Base-by-base conservation (phyloP, 37 sponge, comb jelly and placozoan genomes). In the Tethya wilhelma region DNA sequence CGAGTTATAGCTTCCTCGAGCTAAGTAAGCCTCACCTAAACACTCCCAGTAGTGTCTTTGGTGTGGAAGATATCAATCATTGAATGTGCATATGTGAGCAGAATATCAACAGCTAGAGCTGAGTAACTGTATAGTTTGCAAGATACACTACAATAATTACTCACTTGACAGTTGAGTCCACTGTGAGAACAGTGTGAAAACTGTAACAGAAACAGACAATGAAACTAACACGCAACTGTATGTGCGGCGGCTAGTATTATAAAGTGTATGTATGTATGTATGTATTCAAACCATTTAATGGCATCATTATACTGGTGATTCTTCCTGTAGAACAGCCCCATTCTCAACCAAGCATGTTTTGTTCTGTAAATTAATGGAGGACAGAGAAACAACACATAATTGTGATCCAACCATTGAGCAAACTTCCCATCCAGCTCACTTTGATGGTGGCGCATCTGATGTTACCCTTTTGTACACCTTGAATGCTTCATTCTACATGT, bases 11-110 rank as follows among this genome's bases (percentile, higher is more conserved):
- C 93, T 90, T 2, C 96, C 96, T 60, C 96, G 67, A 12, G 71
- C 63, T 28, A 89, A 53, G 59, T 95, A 95, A 6, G 93, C 90
- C 55, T 95, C 93, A 64, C 86, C 96, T 26, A 95, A 53, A 57
- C 93, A 88, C 80, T 95, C 93, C 96, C 96, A 95, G 38, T 86
- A 79, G 25, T 82, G 67, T 33, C 86, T 84, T 56, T 39, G 56
- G 26, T 1, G 44, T 20, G 22, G 9, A 4, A 22, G 2, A 33
- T 9, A 4, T n/a, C 32, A 69, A 29, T 25, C 44, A 45, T 41
- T 2, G 53, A 4, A 34, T 29, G 72, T 45, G 45, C 53, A 4
- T 53, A 23, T 20, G 56, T 40, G 25, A 22, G 70, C 11, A 23
- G 25, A 62, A 29, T 62, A 20, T 36, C 38, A n/a, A n/a, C n/a